A percentile compares a stretch with the other conserved stretches of the same genome.
Conservation (phyloP, 1,140 invertebrate species). For the Probaryconus sp. region DNA sequence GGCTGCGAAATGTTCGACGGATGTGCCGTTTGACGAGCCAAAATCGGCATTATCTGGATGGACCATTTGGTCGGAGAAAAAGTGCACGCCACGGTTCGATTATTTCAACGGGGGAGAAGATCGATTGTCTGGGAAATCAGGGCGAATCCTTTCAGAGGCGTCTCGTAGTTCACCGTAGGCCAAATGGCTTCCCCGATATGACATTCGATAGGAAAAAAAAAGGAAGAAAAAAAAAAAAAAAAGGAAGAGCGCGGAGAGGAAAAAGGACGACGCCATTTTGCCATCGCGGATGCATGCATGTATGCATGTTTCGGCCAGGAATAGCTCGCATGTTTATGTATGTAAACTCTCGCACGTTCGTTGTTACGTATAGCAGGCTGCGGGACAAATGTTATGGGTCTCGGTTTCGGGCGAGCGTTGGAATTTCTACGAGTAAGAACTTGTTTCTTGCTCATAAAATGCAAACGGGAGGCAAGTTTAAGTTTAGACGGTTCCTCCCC, state of each 20-base stretch:
- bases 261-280: slow-evolving; percentile 11
- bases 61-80: neutral
- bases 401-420: slow-evolving; percentile 61
- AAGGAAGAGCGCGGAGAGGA: slow-evolving; percentile 12
- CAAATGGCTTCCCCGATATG: slow-evolving; percentile 31
- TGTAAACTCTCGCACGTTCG: slow-evolving; percentile 7
- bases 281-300: neutral
- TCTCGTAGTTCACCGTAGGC: slow-evolving; percentile 13
- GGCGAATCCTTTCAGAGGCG: slow-evolving; percentile 5
- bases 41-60: neutral
- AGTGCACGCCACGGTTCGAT: neutral
- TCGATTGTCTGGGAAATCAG: slow-evolving; percentile 25
- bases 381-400: slow-evolving; percentile 67
- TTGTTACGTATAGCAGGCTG: slow-evolving; percentile 10
- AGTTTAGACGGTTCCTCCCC: slow-evolving; percentile 65
- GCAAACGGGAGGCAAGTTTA: slow-evolving; percentile 73
- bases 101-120: slow-evolving; percentile 1
- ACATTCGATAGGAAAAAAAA: slow-evolving; percentile 16
- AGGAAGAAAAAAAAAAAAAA: slow-evolving; percentile 45
- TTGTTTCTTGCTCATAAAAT: slow-evolving; percentile 71
- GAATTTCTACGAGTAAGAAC: slow-evolving; percentile 64
- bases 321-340: slow-evolving; percentile 26
- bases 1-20: neutral
- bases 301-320: slow-evolving; percentile 1
- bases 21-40: slow-evolving; percentile 1